phyloP scores from a whole-genome alignment of 2,797 vertebrate genomes.

The Ceyx erithaca region DNA sequence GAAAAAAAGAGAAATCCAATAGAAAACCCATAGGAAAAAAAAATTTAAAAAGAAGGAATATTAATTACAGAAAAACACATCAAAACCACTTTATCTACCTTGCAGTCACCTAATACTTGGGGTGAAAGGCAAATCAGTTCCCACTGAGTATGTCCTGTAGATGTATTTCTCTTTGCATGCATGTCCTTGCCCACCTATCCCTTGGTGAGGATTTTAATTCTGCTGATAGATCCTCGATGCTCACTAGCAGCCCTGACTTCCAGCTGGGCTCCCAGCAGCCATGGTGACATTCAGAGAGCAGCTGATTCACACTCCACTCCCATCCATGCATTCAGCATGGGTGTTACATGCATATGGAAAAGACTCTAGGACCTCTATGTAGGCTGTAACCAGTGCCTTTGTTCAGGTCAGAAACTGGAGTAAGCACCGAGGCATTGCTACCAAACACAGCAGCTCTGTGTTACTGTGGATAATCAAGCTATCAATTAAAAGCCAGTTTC shows the following conservation, averaged over 20 bases:
- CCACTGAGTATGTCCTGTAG: accelerated
- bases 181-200: background rate
- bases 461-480: background rate
- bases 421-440: background rate
- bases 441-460: background rate
- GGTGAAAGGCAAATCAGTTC: background rate
- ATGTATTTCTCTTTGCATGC: background rate
- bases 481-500: background rate
- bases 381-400: background rate
- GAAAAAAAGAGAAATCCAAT: background rate
- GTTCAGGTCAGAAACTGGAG: background rate
- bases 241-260: background rate
- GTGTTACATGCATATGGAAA: background rate
- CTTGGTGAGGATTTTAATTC: background rate
- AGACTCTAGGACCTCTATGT: background rate
- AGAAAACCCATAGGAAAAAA: background rate
- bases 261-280: background rate
- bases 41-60: background rate
- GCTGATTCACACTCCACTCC: background rate
- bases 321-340: accelerated
- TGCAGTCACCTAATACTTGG: background rate
- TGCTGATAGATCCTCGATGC: background rate
- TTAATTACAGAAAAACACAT: background rate
- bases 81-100: background rate
- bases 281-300: background rate